phyloP scores from a whole-genome alignment of 2,113 vertebrate genomes.

The Psophia crepitans region DNA sequence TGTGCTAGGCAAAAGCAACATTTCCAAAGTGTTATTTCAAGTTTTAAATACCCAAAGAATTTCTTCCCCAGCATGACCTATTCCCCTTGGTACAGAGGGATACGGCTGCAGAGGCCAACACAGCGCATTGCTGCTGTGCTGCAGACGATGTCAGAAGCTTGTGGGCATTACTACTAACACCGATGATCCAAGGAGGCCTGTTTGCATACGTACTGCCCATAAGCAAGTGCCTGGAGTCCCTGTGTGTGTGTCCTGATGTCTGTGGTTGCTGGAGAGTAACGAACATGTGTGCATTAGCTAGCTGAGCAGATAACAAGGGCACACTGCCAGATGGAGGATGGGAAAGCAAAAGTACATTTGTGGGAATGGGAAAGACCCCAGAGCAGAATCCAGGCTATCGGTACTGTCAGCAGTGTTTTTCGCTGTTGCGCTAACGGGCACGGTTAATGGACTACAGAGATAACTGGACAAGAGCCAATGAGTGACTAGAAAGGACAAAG shows the following conservation, averaged over 20 bases:
- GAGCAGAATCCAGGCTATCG: not conserved
- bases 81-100: not conserved
- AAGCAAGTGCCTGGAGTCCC: not conserved
- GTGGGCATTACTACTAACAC: not conserved
- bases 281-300: not conserved
- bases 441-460: constrained; percentile 61
- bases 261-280: not conserved
- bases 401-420: not conserved
- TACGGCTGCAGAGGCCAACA: not conserved
- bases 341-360: not conserved
- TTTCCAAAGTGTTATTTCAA: not conserved
- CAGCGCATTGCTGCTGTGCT: not conserved
- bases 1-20: not conserved
- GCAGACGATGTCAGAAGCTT: not conserved
- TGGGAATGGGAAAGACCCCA: not conserved
- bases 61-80: not conserved
- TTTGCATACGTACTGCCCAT: not conserved
- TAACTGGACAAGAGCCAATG: not conserved
- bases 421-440: not conserved
- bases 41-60: not conserved
- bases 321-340: not conserved
- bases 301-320: not conserved
- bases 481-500: constrained; percentile 50
- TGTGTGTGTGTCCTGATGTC: not conserved
- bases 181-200: not conserved